Percentiles rank a stretch among this genome's conserved stretches.
These are phyloP conservation scores for Syngnathus typhle DNA, from an alignment of 2,113 vertebrate genomes.

Conservation along the genomic window DNA sequence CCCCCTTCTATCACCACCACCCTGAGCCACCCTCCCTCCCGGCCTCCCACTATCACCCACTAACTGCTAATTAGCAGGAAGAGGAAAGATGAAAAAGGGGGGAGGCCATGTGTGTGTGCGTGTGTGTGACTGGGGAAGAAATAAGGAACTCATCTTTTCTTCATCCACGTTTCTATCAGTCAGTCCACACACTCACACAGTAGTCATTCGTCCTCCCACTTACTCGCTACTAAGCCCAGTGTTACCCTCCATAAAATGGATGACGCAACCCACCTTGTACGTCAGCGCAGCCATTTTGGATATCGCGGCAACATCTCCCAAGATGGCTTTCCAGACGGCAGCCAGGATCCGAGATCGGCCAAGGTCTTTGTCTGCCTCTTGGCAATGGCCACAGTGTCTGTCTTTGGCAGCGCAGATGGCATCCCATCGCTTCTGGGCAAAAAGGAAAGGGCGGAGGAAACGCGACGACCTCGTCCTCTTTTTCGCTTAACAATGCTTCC, in stretches of 20 bases:
- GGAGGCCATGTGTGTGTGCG: slow-evolving; percentile 54
- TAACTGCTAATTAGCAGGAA: slow-evolving; percentile 72
- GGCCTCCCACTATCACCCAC: slow-evolving; percentile 52
- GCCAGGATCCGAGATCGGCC: slow-evolving; percentile 50
- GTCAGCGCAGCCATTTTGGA: slow-evolving; percentile 76
- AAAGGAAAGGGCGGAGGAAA: slow-evolving; percentile 33
- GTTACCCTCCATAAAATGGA: slow-evolving; percentile 56
- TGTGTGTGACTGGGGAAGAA: slow-evolving; percentile 60
- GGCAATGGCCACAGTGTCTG: slow-evolving; percentile 54
- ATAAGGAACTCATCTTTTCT: slow-evolving; percentile 52
- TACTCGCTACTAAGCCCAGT: slow-evolving; percentile 23
- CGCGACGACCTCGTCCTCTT: slow-evolving; percentile 6
- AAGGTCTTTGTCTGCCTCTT: slow-evolving; percentile 60
- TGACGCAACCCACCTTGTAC: slow-evolving; percentile 70
- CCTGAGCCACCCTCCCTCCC: slow-evolving; percentile 23
- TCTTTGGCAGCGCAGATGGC: slow-evolving; percentile 68
- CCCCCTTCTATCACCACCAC: slow-evolving; percentile 31
- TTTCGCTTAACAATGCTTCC: slow-evolving; percentile 31
- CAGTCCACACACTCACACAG: slow-evolving; percentile 3
- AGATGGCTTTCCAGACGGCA: slow-evolving; percentile 69
- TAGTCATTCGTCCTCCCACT: slow-evolving; percentile 17
- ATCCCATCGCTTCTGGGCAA: slow-evolving; percentile 49
- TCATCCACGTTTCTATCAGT: slow-evolving; percentile 18
- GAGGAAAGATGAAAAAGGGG: slow-evolving; percentile 56
- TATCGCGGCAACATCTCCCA: slow-evolving; percentile 63